Percentiles rank a stretch among this genome's conserved stretches.
phyloP scores from a whole-genome alignment of 2,888 invertebrate species.

The Trachelus iudaicus region DNA sequence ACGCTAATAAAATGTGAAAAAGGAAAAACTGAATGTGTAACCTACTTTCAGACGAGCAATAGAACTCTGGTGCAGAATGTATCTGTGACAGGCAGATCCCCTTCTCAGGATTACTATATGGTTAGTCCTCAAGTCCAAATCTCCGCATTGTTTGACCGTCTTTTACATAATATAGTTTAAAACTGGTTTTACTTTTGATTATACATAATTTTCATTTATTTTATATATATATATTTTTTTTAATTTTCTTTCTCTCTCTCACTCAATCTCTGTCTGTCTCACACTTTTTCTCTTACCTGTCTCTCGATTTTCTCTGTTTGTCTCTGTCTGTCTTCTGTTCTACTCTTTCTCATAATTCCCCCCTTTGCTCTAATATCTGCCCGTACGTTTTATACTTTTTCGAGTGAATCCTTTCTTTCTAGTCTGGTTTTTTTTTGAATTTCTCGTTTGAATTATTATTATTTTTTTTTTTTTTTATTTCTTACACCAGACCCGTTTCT shows the following conservation, averaged over 20 bases:
- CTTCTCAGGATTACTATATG: conserved; percentile 67
- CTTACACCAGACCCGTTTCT: conserved; percentile 6
- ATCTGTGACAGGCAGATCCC: conserved; percentile 67
- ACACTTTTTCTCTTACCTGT: conserved; percentile 23
- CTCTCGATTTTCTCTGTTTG: conserved; percentile 22
- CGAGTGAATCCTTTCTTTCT: neutral
- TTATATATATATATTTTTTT: neutral
- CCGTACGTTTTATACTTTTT: conserved; percentile 14
- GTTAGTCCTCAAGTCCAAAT: conserved; percentile 65
- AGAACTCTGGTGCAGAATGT: conserved; percentile 67
- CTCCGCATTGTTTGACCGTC: conserved; percentile 65
- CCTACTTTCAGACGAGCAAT: conserved; percentile 67
- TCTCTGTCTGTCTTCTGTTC: conserved; percentile 3
- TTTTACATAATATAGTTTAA: conserved; percentile 22
- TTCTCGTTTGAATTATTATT: conserved; percentile 15
- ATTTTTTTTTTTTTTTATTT: conserved; percentile 18
- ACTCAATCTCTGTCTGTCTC: neutral
- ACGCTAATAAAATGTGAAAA: neutral
- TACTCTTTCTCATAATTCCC: neutral
- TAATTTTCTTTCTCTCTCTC: conserved; percentile 26
- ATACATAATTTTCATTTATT: neutral
- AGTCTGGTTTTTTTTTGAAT: conserved; percentile 13
- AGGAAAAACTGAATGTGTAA: conserved; percentile 62
- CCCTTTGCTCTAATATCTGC: conserved; percentile 24
- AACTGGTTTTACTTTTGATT: conserved; percentile 3